Evolutionary conservation across 1,140 invertebrate species (phyloP).

Genomic region (Pygmarrhopalites habei): DNA sequence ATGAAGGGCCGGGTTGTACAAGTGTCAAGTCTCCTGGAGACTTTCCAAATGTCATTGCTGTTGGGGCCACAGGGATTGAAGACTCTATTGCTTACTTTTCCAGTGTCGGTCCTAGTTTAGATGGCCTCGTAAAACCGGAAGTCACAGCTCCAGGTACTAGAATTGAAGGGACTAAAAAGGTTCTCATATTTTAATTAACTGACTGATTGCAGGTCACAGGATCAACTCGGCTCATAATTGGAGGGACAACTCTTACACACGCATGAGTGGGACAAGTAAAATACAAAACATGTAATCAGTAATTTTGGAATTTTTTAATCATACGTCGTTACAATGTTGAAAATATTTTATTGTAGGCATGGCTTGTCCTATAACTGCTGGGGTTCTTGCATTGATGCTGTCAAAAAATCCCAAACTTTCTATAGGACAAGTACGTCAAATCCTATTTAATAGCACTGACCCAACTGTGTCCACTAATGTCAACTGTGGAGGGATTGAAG

Average conservation of each 20-base stretch:
- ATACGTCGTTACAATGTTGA: too few relatives aligned
- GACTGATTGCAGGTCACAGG: too few relatives aligned
- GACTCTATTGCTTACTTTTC: neutral
- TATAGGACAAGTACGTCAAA: neutral
- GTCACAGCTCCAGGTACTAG: neutral
- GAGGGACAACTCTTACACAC: neutral
- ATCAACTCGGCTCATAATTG: neutral
- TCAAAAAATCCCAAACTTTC: neutral
- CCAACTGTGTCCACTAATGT: neutral
- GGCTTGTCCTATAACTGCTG: neutral
- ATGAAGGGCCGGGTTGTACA: conserved; percentile 1
- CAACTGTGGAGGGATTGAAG: neutral
- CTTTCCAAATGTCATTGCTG: neutral
- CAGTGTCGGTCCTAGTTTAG: neutral
- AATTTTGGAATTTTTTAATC: too few relatives aligned
- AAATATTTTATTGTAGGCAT: too few relatives aligned
- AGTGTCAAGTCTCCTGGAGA: conserved; percentile 2
- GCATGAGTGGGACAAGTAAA: neutral
- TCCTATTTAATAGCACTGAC: neutral
- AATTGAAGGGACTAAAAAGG: too few relatives aligned
- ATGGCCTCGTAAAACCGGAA: conserved; percentile 1
- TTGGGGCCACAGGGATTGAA: conserved; percentile 2
- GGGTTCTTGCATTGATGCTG: neutral
- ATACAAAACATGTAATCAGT: too few relatives aligned
- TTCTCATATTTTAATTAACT: too few relatives aligned